These are phyloP conservation scores for Distichodus sexfasciatus DNA, from an alignment of 2,797 vertebrate genomes.

Conservation along the genomic window DNA sequence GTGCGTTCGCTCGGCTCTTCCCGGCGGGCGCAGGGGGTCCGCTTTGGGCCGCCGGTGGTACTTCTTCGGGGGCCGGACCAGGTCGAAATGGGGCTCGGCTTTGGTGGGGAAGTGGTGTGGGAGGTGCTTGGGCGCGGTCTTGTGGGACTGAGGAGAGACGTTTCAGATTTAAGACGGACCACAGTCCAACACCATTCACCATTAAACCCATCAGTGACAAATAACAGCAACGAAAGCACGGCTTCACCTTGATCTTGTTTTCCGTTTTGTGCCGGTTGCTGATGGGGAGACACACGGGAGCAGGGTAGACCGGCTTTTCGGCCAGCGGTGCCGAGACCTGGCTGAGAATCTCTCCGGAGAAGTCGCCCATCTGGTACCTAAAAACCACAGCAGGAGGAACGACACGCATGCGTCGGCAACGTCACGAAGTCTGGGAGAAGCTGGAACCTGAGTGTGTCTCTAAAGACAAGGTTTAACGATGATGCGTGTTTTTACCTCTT, in stretches of 20 bases:
- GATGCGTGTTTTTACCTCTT: too few relatives aligned
- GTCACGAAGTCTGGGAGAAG: too few relatives aligned
- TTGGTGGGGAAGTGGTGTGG: slow-evolving; percentile 79
- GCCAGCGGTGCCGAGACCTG: slow-evolving; percentile 83
- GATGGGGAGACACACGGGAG: slow-evolving; percentile 77
- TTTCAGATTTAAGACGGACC: not conserved
- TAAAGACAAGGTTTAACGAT: too few relatives aligned
- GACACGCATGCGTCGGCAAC: too few relatives aligned
- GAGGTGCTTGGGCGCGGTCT: slow-evolving; percentile 67
- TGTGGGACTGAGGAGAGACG: slow-evolving; percentile 50
- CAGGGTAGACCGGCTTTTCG: slow-evolving; percentile 79
- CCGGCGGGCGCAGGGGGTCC: slow-evolving; percentile 73
- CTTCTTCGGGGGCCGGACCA: slow-evolving; percentile 85
- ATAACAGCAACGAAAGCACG: not conserved
- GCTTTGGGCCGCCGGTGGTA: slow-evolving; percentile 81
- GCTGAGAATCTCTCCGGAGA: slow-evolving; percentile 86
- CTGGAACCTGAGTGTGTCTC: not conserved
- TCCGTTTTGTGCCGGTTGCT: slow-evolving; percentile 84
- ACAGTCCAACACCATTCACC: not conserved
- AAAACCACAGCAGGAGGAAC: not conserved
- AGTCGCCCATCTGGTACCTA: slow-evolving; percentile 89
- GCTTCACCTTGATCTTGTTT: slow-evolving; percentile 83
- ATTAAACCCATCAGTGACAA: too few relatives aligned
- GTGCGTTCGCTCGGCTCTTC: slow-evolving; percentile 74
- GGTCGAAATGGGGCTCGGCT: slow-evolving; percentile 77